Evolutionary conservation across 2,113 vertebrate species (phyloP), one percentile per base, ranked within the genome.

Genomic region (Symphodus melops): DNA sequence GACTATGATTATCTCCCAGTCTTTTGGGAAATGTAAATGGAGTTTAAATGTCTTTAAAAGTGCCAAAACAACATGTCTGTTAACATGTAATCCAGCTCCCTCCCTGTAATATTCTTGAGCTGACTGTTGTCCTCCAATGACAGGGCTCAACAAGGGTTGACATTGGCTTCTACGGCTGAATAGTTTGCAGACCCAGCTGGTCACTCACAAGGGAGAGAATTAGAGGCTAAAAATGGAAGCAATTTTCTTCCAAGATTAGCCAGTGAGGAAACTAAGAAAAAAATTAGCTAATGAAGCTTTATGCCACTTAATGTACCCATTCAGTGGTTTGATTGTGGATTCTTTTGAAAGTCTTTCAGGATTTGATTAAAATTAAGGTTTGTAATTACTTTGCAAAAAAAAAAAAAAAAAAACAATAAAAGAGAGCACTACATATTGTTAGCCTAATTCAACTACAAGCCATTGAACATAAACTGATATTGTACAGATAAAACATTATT

Each of bases 141-240:
- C 59, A 68, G 68, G 57, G 59, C 66, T 42, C 67, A 76, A 90
- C 67, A 83, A 70, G 66, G 66, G 62, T 54, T 71, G 58, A 81
- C 82, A 75, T 44, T 77, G 71, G 81, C 59, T 71, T 69, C 74
- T 11, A 3, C 67, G 72, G 72, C 65, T 75, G 83, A 83, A 77
- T 44, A 17, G 78, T 84, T 81, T 70, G 59, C 25, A 36, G 56
- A 75, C 79, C 75, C 88, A 90, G 86, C 87, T 89, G 84, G 87
- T 86, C 84, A 86, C 68, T 90, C 89, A 85, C 72, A 52, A 59
- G 85, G 79, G 87, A 88, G 65, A 72, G 75, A 83, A 91, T 92
- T 89, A 93, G 78, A 76, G 77, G 72, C 88, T 91, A 92, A 90
- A 89, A 89, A 91, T 84, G 77, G 88, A 90, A 88, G 82, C 77